Evolutionary conservation across 64 coral and sea anemone species (phyloP), one percentile per base, ranked within the genome.

Genomic region (Montipora foliosa): DNA sequence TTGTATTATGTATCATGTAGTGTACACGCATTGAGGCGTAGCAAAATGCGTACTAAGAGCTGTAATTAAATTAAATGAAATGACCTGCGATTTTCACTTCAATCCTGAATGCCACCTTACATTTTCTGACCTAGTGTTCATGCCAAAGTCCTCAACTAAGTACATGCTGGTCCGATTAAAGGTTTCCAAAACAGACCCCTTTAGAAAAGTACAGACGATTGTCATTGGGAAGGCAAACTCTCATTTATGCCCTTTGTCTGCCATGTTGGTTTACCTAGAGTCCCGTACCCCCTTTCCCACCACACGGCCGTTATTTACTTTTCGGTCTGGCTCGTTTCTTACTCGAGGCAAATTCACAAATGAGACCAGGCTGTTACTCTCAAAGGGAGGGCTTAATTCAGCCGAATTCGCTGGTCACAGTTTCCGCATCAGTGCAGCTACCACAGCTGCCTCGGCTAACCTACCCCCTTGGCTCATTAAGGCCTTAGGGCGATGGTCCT

Each of bases 101-200:
- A 47, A 76, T 88, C 48, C 87, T 20, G 48, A 88, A 13, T 4
- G 66, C 70, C 70, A 76, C 87, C 68, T 75, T 10, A 75, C 47
- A 10, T 2, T 55, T 19, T 64, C 50, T 10, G 70, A 73, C 70
- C 11, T 49, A 37, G 47, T 61, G 49, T 86, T 86, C 64, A 61
- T 24, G 61, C 51, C 61, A 0, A 29, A 22, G 44, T 47, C 48
- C 49, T 47, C 11, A 11, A 60, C 82, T 44, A 60, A 85, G 8
- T 85, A 37, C 67, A 91, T 91, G 89, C 57, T 49, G 55, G 66
- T 91, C 21, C 89, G 57, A 21, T 44, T 91, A 67, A 82, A 91
- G 29, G 58, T 80, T 67, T 91, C 78, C 66, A 72, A 91, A 47
- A 91, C 77, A 77, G 89, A 82, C 67, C 62, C 89, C 48, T 91